Percentiles rank a stretch among this genome's conserved stretches.
These are phyloP conservation scores for Patella caerulea DNA, from an alignment of 2,888 invertebrate species.

Conservation along the genomic window DNA sequence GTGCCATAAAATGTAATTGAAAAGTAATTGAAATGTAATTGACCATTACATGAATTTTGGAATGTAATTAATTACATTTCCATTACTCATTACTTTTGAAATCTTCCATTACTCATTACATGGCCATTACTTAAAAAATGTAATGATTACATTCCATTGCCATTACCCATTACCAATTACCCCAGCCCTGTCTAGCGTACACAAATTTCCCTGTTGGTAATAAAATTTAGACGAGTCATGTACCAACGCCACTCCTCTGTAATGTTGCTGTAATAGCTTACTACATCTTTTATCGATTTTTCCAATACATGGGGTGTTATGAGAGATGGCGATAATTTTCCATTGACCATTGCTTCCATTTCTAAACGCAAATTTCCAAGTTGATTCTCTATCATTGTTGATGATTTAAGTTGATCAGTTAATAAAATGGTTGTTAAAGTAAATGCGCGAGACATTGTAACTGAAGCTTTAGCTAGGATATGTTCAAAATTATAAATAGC, in stretches of 20 bases:
- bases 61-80: no score
- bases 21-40: no score
- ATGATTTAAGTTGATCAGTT: not conserved
- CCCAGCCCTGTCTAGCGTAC: no score
- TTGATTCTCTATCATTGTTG: not conserved
- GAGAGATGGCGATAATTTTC: conserved; percentile 12
- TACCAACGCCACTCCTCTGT: conserved; percentile 1
- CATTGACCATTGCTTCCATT: conserved; percentile 13
- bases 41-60: no score
- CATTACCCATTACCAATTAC: no score
- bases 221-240: conserved; percentile 11
- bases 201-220: conserved; percentile 17
- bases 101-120: no score
- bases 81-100: no score
- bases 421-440: not conserved
- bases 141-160: no score
- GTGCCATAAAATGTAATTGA: no score
- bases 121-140: no score
- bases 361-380: not conserved
- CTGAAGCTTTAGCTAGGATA: not conserved
- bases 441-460: not conserved
- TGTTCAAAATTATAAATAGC: not conserved
- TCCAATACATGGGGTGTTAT: not conserved
- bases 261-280: conserved; percentile 8
- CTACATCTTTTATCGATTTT: not conserved